Conservation (phyloP, 2,888 invertebrate species). For the Andrena marginata region DNA sequence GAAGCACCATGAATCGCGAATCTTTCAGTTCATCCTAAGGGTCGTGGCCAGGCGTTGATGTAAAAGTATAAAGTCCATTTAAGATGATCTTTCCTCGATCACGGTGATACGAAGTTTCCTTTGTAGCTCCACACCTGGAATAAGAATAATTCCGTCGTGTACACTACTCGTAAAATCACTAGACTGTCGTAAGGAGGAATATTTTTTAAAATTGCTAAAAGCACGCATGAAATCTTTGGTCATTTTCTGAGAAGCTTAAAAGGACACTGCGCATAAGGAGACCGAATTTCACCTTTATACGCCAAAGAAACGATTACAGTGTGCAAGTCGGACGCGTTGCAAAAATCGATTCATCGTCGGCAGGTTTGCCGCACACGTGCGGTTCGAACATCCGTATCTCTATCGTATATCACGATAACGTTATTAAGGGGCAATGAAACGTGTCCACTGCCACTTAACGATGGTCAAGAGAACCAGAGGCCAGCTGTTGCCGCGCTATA, state of each 20-base stretch:
- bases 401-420: constrained; percentile 55
- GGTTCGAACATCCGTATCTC: constrained; percentile 26
- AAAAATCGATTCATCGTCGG: constrained; percentile 39
- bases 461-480: constrained; percentile 18
- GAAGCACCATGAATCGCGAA: constrained; percentile 42
- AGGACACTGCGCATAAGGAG: no score
- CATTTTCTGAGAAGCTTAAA: background rate
- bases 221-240: no score
- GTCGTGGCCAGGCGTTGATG: background rate
- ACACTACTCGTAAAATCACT: background rate
- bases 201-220: background rate
- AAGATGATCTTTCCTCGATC: background rate
- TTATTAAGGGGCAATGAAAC: constrained; percentile 63
- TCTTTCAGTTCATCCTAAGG: constrained; percentile 40
- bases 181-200: background rate
- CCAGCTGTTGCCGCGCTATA: constrained; percentile 6
- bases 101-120: background rate
- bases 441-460: constrained; percentile 50
- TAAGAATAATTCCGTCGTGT: background rate
- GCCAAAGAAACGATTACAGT: background rate
- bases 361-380: constrained; percentile 11
- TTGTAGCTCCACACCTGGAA: constrained; percentile 32
- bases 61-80: constrained; percentile 11
- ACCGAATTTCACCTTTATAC: background rate
- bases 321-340: background rate